phyloP scores from a whole-genome alignment of 2,113 vertebrate genomes.

The Murina feae region DNA sequence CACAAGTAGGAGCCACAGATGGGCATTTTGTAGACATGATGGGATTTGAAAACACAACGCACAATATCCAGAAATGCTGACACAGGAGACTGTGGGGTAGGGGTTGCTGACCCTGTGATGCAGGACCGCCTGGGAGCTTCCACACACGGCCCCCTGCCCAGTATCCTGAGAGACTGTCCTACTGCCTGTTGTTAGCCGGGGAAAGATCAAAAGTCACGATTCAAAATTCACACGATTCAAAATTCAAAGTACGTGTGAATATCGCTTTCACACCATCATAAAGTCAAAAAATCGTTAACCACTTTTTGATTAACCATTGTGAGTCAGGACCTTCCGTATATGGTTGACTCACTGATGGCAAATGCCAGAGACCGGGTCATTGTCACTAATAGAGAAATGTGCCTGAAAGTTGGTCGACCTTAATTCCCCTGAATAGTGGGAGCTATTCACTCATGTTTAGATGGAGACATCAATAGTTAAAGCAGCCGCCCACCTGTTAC shows the following conservation, averaged over 20 bases:
- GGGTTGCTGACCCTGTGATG: not conserved
- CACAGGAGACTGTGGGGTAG: not conserved
- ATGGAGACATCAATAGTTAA: no score
- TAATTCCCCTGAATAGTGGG: no score
- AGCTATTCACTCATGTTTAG: no score
- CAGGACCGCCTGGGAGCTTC: not conserved
- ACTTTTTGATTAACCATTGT: no score
- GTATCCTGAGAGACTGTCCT: accelerated
- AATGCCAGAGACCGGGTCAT: no score
- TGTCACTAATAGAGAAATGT: no score
- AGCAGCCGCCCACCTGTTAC: no score
- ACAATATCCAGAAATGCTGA: not conserved
- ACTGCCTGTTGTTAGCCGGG: not conserved
- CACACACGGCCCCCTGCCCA: not conserved
- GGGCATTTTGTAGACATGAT: not conserved
- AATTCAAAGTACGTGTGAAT: not conserved
- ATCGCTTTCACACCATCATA: no score
- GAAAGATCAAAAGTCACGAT: not conserved
- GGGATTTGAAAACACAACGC: not conserved
- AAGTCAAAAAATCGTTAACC: not conserved
- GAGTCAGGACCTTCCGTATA: not conserved
- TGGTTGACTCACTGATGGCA: not conserved
- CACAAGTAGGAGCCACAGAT: not conserved
- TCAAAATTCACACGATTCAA: not conserved
- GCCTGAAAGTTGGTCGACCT: no score